phyloP scores from a whole-genome alignment of 2,113 vertebrate genomes.

The Uropsilus gracilis region DNA sequence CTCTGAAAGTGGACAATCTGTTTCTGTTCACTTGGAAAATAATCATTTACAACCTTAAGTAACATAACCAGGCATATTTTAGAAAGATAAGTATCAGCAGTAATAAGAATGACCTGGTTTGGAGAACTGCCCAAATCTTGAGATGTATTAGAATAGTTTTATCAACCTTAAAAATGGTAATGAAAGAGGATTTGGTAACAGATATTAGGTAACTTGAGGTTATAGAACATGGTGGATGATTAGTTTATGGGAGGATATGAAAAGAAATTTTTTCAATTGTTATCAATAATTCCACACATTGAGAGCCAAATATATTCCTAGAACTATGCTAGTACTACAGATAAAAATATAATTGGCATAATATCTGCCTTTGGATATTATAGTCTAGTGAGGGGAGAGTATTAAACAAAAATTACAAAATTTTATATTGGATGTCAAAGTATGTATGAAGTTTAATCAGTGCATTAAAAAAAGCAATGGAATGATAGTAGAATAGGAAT shows the following conservation, averaged over 20 bases:
- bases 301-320: not conserved
- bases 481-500: not conserved
- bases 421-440: not conserved
- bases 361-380: not conserved
- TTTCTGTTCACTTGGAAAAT: not conserved
- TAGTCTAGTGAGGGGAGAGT: not conserved
- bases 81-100: not conserved
- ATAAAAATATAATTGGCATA: not conserved
- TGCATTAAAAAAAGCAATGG: not conserved
- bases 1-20: not conserved
- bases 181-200: constrained; percentile 31
- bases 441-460: not conserved
- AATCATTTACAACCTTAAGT: not conserved
- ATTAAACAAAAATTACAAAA: not conserved
- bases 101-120: not conserved
- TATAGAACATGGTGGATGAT: not conserved
- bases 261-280: constrained; percentile 25
- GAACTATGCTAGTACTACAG: not conserved
- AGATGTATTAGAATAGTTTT: not conserved
- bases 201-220: not conserved
- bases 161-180: constrained; percentile 12
- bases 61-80: not conserved
- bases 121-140: not conserved
- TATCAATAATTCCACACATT: not conserved
- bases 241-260: not conserved